Conservation (phyloP, 2,888 invertebrate species). For the Bedellia somnulentella region DNA sequence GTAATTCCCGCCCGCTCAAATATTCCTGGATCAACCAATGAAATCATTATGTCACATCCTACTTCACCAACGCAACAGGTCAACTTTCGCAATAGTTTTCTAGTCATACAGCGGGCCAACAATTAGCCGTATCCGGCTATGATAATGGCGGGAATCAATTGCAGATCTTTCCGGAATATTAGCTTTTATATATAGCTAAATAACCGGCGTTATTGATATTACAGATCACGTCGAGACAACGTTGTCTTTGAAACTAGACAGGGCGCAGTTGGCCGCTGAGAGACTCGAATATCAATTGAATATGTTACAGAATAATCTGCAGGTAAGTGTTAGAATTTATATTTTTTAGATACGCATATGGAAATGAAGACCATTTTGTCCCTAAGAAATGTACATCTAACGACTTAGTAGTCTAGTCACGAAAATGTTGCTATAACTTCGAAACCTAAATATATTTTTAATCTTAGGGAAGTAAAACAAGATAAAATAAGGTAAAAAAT, state of each 20-base stretch:
- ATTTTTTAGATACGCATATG: too few species aligned
- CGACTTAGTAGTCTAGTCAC: too few species aligned
- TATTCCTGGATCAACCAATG: constrained; percentile 4
- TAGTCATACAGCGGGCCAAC: constrained; percentile 27
- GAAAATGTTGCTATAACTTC: too few species aligned
- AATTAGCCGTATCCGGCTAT: constrained; percentile 31
- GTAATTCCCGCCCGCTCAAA: constrained; percentile 8
- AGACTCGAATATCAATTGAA: constrained; percentile 45
- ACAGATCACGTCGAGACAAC: constrained; percentile 50
- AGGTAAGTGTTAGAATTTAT: constrained; percentile 20
- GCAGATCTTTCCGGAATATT: too few species aligned
- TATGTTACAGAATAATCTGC: constrained; percentile 45
- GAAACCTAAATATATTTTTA: too few species aligned
- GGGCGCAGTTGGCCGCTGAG: constrained; percentile 51
- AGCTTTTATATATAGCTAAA: too few species aligned
- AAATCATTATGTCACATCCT: constrained; percentile 43
- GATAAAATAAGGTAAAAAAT: too few species aligned
- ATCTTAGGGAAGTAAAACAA: too few species aligned
- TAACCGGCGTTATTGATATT: too few species aligned
- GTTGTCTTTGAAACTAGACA: constrained; percentile 42
- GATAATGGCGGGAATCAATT: too few species aligned
- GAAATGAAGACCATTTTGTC: too few species aligned
- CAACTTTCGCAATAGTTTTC: constrained; percentile 38
- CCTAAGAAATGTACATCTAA: too few species aligned
- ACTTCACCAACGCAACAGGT: constrained; percentile 31